phyloP scores from a whole-genome alignment of 2,888 invertebrate genomes.

The Heliconius erato region DNA sequence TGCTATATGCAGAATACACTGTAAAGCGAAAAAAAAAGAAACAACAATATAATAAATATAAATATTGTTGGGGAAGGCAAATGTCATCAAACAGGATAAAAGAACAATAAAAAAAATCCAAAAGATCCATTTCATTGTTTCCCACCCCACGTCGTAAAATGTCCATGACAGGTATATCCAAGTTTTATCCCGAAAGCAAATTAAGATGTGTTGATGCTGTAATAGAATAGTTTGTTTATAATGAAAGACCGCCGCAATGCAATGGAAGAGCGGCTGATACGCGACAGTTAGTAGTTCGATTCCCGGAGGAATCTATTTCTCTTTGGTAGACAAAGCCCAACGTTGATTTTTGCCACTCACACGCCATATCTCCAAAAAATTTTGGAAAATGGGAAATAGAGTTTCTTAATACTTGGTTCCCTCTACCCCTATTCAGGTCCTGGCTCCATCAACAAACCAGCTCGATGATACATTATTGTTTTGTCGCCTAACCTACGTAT shows the following conservation, averaged over 20 bases:
- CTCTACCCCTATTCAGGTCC: not conserved
- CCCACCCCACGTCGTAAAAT: constrained; percentile 15
- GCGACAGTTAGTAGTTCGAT: not conserved
- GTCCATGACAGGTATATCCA: constrained; percentile 2
- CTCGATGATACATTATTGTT: not conserved
- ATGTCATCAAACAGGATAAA: constrained; percentile 8
- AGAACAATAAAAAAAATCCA: constrained; percentile 12
- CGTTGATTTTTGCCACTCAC: not conserved
- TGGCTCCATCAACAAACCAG: not conserved
- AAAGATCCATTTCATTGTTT: not conserved
- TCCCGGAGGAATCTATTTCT: not conserved
- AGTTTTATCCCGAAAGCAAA: constrained; percentile 4
- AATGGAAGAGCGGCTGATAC: no score
- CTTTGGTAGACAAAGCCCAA: not conserved
- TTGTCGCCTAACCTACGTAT: not conserved
- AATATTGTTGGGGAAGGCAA: not conserved
- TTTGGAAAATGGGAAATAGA: no score
- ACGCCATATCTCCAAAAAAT: no score
- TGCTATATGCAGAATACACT: not conserved
- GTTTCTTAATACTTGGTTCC: not conserved
- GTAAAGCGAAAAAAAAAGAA: not conserved
- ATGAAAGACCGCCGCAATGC: not conserved
- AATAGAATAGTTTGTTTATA: not conserved
- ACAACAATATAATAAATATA: not conserved
- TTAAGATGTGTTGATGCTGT: constrained; percentile 9